phyloP scores from a whole-genome alignment of 2,113 vertebrate genomes.

The Brienomyrus longianalis region DNA sequence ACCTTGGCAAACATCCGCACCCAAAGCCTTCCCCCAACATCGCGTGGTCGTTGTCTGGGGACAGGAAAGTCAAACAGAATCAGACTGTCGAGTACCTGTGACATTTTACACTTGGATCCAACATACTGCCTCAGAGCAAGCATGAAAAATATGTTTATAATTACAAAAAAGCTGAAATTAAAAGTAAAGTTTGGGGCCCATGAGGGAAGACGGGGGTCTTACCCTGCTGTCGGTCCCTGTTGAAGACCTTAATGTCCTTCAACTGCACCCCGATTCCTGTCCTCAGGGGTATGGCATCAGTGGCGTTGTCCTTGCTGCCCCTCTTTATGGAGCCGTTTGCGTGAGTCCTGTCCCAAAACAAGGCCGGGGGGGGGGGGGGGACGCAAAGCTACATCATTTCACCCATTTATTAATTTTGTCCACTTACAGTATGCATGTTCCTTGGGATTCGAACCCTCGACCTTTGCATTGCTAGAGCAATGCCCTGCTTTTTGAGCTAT shows the following conservation, averaged over 20 bases:
- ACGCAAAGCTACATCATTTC: neutral
- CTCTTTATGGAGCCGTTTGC: conserved; percentile 96
- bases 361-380: neutral
- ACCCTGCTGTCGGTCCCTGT: conserved; percentile 87
- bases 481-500: neutral
- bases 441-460: neutral
- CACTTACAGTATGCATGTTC: neutral
- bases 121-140: neutral
- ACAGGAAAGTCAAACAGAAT: conserved; percentile 3
- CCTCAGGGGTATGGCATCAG: conserved; percentile 81
- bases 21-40: neutral
- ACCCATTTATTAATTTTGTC: neutral
- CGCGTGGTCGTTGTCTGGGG: neutral
- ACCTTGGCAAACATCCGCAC: neutral
- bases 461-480: neutral
- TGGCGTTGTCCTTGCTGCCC: conserved; percentile 89
- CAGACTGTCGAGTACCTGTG: neutral
- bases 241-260: conserved; percentile 98
- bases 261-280: conserved; percentile 91
- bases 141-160: neutral
- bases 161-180: neutral
- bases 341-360: conserved; percentile 67
- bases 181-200: neutral
- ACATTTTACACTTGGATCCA: neutral
- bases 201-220: neutral